phyloP scores from a whole-genome alignment of 1,140 invertebrate genomes.

The Chrysoperla carnea region DNA sequence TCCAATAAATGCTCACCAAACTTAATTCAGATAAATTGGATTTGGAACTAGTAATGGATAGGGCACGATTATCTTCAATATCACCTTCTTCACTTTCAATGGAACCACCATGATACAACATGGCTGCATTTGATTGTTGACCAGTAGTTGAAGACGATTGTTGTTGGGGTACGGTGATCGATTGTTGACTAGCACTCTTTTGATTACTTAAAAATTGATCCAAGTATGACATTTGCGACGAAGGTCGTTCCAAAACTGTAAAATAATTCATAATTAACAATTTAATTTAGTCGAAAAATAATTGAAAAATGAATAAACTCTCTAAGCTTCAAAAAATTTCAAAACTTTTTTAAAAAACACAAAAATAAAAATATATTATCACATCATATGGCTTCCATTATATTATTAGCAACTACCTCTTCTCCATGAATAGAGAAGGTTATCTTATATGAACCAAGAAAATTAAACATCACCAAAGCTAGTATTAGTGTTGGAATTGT shows the following conservation, averaged over 20 bases:
- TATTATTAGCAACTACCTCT: no score
- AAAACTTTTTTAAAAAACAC: no score
- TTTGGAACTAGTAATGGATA: constrained; percentile 64
- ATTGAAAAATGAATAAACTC: no score
- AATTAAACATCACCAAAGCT: no score
- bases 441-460: no score
- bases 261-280: constrained; percentile 8
- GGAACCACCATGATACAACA: constrained; percentile 32
- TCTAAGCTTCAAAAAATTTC: no score
- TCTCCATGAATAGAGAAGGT: no score
- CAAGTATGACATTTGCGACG: constrained; percentile 75
- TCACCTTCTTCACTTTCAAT: constrained; percentile 58
- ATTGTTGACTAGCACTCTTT: constrained; percentile 14
- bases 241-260: constrained; percentile 67
- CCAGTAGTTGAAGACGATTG: constrained; percentile 7
- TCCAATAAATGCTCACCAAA: constrained; percentile 34
- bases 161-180: constrained; percentile 5
- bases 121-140: constrained; percentile 8
- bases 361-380: no score
- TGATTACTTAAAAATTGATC: constrained; percentile 78
- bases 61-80: constrained; percentile 55
- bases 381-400: no score
- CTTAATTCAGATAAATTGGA: constrained; percentile 66
- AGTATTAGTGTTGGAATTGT: no score
- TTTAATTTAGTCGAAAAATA: no score